These are phyloP conservation scores for Augochlora pura DNA, from an alignment of 1,140 invertebrate genomes.

Conservation along the genomic window DNA sequence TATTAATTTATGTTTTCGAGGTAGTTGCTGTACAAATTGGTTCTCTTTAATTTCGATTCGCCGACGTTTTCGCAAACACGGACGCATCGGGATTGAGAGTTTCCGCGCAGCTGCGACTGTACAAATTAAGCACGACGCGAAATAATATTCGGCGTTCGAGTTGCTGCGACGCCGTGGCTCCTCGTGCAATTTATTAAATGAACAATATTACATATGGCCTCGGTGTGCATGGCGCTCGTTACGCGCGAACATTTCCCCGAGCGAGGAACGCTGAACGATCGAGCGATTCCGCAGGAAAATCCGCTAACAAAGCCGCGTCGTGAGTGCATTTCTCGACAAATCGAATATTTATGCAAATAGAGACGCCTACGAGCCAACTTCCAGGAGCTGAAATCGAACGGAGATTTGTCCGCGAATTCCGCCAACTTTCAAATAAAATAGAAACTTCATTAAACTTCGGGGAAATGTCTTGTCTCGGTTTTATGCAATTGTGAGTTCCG, in stretches of 20 bases:
- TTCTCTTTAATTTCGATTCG: not conserved
- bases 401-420: too few species aligned
- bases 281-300: too few species aligned
- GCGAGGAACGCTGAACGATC: not conserved
- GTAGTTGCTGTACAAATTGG: too few species aligned
- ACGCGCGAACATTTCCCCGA: not conserved
- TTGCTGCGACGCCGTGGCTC: not conserved
- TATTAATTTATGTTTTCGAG: too few species aligned
- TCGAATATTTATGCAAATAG: too few species aligned
- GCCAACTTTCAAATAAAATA: too few species aligned
- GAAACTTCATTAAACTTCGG: too few species aligned
- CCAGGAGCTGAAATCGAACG: too few species aligned
- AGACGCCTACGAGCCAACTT: too few species aligned
- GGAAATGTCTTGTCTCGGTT: too few species aligned
- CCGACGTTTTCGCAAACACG: not conserved
- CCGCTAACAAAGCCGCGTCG: not conserved
- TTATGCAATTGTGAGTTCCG: too few species aligned
- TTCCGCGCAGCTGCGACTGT: slow-evolving; percentile 2
- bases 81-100: not conserved
- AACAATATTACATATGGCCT: not conserved
- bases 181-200: not conserved
- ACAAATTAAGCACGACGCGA: slow-evolving; percentile 29
- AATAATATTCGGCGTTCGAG: slow-evolving; percentile 1
- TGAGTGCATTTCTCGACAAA: not conserved
- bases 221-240: not conserved